Percentiles rank a stretch among this genome's conserved stretches.
phyloP scores from a whole-genome alignment of 1,140 invertebrate genomes.

The Penaeus japonicus region DNA sequence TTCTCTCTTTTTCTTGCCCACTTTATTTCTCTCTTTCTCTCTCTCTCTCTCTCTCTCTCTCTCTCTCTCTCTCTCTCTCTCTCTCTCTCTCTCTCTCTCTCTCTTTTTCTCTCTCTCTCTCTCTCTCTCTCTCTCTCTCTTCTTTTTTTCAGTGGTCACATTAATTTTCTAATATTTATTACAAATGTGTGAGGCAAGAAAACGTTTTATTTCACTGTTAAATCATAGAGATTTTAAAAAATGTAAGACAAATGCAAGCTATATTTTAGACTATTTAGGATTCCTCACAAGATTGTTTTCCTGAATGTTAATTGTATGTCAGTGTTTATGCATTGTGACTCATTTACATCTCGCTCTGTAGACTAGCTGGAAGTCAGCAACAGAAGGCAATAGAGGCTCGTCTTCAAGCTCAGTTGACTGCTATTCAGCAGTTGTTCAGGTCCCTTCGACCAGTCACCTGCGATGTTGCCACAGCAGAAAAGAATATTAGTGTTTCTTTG shows the following conservation, averaged over 20 bases:
- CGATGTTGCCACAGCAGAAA: conserved; percentile 45
- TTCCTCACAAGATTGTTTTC: not conserved
- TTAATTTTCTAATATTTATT: too few species aligned
- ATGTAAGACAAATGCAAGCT: too few species aligned
- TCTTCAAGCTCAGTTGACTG: conserved; percentile 54
- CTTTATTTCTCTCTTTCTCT: not conserved
- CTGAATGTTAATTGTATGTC: not conserved
- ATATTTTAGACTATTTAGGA: too few species aligned
- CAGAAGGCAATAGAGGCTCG: conserved; percentile 54
- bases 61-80: too few species aligned
- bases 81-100: too few species aligned
- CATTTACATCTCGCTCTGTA: not conserved
- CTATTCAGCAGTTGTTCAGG: conserved; percentile 51
- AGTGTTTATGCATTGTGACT: not conserved
- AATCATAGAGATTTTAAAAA: too few species aligned
- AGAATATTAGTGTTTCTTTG: conserved; percentile 42
- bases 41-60: too few species aligned
- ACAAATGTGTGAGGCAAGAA: too few species aligned
- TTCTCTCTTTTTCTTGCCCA: not conserved
- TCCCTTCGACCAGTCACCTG: conserved; percentile 51
- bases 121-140: not conserved
- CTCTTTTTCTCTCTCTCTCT: too few species aligned
- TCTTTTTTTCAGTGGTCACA: too few species aligned
- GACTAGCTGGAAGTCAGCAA: conserved; percentile 48
- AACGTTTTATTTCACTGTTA: too few species aligned